phyloP scores from a whole-genome alignment of 37 sponge, comb jelly and placozoan species.

The Lycopodina hypogea region DNA sequence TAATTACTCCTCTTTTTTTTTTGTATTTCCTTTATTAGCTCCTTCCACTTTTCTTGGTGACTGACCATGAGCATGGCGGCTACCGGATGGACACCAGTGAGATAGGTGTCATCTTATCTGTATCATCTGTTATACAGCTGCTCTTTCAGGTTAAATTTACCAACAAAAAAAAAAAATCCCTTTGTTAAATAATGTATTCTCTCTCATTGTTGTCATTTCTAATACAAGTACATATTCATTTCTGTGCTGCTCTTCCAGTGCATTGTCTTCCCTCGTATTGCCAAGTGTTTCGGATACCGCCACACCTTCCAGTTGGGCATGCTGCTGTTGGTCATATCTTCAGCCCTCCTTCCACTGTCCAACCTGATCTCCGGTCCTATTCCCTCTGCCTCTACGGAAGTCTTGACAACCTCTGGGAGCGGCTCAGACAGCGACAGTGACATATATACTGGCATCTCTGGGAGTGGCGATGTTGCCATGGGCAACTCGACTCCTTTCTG shows the following conservation, averaged over 20 bases:
- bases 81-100: slow-evolving; percentile 74
- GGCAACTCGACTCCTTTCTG: neutral
- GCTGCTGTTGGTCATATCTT: slow-evolving; percentile 16
- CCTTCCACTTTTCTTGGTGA: slow-evolving; percentile 76
- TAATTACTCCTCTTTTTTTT: no score
- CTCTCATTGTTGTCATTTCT: no score
- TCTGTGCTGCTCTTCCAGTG: slow-evolving; percentile 15
- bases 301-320: slow-evolving; percentile 15
- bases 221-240: no score
- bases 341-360: slow-evolving; percentile 56
- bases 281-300: slow-evolving; percentile 55
- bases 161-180: neutral
- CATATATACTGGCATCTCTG: no score
- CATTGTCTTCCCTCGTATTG: slow-evolving; percentile 48
- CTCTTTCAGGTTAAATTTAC: slow-evolving; percentile 53
- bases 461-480: no score
- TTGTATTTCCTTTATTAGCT: slow-evolving; percentile 13
- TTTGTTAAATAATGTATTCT: neutral
- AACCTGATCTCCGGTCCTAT: slow-evolving; percentile 76
- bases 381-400: neutral
- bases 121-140: slow-evolving; percentile 34
- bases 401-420: neutral
- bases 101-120: slow-evolving; percentile 54
- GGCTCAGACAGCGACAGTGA: neutral
- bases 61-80: slow-evolving; percentile 64